Evolutionary conservation across 2,888 invertebrate genomes (phyloP).

Genomic region (Lamellibrachia columna): DNA sequence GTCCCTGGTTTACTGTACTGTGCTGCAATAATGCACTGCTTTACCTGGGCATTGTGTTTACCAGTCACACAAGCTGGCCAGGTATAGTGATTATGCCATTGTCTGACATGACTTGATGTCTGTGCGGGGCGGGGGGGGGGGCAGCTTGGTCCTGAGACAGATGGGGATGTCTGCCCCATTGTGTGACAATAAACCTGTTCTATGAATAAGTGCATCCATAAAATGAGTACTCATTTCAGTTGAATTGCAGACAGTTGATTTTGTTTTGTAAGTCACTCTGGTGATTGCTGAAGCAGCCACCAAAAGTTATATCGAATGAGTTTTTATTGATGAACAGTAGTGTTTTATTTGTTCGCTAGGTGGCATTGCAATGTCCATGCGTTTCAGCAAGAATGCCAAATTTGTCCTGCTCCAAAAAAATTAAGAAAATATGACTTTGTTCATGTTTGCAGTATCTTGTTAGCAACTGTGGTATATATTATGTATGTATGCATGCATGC

Average conservation of each 20-base stretch:
- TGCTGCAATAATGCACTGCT: not conserved
- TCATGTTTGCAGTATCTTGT: too few species aligned
- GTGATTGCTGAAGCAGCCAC: not conserved
- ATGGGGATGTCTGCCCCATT: not conserved
- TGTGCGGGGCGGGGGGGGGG: not conserved
- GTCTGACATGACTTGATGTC: not conserved
- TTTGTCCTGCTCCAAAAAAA: not conserved
- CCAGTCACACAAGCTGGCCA: not conserved
- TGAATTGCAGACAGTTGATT: not conserved
- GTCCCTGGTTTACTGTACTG: not conserved
- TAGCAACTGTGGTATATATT: too few species aligned
- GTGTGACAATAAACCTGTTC: not conserved
- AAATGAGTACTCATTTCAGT: not conserved
- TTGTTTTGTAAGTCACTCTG: not conserved
- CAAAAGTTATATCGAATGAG: not conserved
- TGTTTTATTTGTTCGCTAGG: not conserved
- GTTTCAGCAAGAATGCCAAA: not conserved
- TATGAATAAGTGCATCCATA: not conserved
- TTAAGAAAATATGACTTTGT: not conserved
- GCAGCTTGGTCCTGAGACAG: not conserved
- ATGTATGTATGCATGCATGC: too few species aligned
- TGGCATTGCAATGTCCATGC: not conserved
- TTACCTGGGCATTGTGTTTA: conserved; percentile 12
- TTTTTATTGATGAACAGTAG: not conserved
- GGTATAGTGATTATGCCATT: not conserved